Base-by-base conservation (phyloP, 2,113 vertebrate species). In the Trogon melanurus region DNA sequence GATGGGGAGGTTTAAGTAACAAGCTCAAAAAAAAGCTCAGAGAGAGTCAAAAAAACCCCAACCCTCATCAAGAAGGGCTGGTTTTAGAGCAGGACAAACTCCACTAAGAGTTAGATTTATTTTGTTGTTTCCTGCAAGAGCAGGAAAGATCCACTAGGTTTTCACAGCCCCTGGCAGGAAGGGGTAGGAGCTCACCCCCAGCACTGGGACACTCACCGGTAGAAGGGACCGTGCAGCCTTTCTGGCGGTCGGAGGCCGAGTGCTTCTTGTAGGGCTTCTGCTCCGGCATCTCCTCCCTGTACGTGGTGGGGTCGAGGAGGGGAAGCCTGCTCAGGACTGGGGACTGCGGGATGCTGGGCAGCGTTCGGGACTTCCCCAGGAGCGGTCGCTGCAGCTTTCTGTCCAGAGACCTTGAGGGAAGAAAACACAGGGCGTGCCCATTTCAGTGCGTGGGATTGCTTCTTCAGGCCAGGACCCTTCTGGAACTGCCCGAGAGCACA, bases 281-380 rank as follows among this genome's bases (percentile, higher is more conserved):
- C 62, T 98, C 96, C 0, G 96, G 96, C 95, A 97, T 97, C 30
- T 95, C 91, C 58, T 97, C 98, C 75, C 98, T 97, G 86, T 91
- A 96, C 3, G 96, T 60, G 1, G 97, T 27, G 27, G 98, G 91
- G 81, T 98, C 97, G 0, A 98, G 96, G 74, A 97, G 98, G 38
- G 98, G 97, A 71, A 98, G 96, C 38, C 98, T 98, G 97, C 98
- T 98, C 76, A 98, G 96, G 1, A 98, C 98, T 0, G 99, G 99
- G 6, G 99, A 99, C 98, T 99, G 99, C 1, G 98, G 99, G 93
- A 99, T 99, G 98, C 99, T 99, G 96, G 99, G 99, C 83, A 99
- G 98, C 0, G 99, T 99, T 15, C 97, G 98, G 3, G 99, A 99
- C 95, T 99, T 99, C 41, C 98, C 98, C 96, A 99, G 97, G 26